These are phyloP conservation scores for Microctenopoma steveboyesi DNA, from an alignment of 2,797 vertebrate genomes.

Conservation along the genomic window DNA sequence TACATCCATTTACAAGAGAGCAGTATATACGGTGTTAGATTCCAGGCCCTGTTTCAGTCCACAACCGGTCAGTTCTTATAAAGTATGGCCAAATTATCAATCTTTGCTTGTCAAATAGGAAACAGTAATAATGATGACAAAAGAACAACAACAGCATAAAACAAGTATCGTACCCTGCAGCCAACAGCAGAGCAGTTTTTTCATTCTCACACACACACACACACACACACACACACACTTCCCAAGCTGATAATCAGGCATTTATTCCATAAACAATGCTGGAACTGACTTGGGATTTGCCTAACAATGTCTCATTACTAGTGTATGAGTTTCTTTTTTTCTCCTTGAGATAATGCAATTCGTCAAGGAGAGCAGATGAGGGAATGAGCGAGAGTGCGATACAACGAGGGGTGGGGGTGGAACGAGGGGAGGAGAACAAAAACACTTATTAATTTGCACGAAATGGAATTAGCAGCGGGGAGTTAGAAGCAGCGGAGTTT, in stretches of 20 bases:
- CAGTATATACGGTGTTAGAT: conserved; percentile 45
- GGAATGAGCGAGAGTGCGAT: conserved; percentile 61
- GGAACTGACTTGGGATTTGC: conserved; percentile 83
- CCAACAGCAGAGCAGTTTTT: conserved; percentile 53
- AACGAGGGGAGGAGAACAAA: conserved; percentile 67
- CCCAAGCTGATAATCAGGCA: conserved; percentile 82
- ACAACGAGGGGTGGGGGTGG: conserved; percentile 59
- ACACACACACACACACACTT: conserved; percentile 59
- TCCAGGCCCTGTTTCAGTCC: conserved; percentile 58
- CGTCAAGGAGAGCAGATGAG: conserved; percentile 79
- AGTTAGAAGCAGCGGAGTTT: conserved; percentile 81
- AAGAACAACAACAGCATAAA: conserved; percentile 72
- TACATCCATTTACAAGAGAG: conserved; percentile 24
- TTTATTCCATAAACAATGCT: conserved; percentile 85
- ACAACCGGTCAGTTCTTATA: conserved; percentile 76
- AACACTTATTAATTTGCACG: conserved; percentile 88
- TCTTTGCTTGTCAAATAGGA: conserved; percentile 75
- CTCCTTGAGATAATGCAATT: conserved; percentile 81
- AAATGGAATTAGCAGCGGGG: conserved; percentile 88
- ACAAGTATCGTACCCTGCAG: conserved; percentile 74
- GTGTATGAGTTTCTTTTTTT: conserved; percentile 77
- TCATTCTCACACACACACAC: conserved; percentile 45
- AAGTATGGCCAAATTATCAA: conserved; percentile 80
- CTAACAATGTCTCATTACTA: conserved; percentile 86
- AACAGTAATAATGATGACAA: conserved; percentile 79